Base-by-base conservation (phyloP, 2,888 invertebrate genomes). In the Magallana nippona region DNA sequence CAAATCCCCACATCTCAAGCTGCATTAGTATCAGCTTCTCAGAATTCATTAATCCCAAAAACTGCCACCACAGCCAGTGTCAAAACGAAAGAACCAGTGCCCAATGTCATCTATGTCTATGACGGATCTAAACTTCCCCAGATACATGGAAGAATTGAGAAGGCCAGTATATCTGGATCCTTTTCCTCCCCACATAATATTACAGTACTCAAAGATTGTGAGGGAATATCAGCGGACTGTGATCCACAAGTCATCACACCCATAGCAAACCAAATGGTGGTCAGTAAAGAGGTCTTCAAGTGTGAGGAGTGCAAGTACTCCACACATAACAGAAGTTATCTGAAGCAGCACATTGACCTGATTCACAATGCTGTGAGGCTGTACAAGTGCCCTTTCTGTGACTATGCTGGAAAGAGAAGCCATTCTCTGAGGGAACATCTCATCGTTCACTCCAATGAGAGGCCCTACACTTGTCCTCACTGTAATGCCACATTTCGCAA, bases 401-500 rank as follows among this genome's bases (percentile, higher is more conserved):
- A 93, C 85, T 94, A 94, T 84, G 93, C 94, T 55, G 93, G 94
- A 5, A 94, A 94, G 82, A 88, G 93, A 3, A 93, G 93, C 58
- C 93, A 93, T 85, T 92, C 93, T 1, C 84, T 94, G 71, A 89
- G 93, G 55, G 93, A 93, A 85, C 94, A 94, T 84, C 83, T 93
- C 81, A 90, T 93, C 1, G 93, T 94, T 10, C 94, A 94, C 84
- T 92, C 93, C 11, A 91, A 91, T 62, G 91, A 92, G 63, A 82
- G 93, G 13, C 94, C 93, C 5, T 93, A 87, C 86, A 90, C 91
- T 80, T 94, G 94, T 87, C 84, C 85, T 55, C 90, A 91, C 82
- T 94, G 94, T 87, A 93, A 93, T 88, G 93, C 93, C 8, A 92
- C 93, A 1, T 94, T 94, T 83, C 87, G 93, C 79, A 94, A 94